Evolutionary conservation across 2,113 vertebrate species (phyloP).

Genomic region (Nyctibius bracteatus): DNA sequence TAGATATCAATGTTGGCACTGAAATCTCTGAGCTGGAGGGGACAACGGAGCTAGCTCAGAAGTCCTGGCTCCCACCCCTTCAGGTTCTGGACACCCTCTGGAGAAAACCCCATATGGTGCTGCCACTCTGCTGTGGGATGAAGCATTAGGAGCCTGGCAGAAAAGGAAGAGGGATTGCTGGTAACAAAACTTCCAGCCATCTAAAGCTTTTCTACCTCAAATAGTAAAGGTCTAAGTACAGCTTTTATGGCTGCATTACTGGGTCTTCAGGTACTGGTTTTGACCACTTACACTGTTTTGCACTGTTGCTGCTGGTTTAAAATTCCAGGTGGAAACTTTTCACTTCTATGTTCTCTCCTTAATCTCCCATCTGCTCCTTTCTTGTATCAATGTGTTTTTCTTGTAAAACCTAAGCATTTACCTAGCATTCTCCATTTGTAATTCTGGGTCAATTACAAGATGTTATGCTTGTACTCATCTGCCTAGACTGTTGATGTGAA

Average conservation of each 20-base stretch:
- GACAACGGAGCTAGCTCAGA: background rate
- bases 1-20: background rate
- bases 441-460: background rate
- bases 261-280: background rate
- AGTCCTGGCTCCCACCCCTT: background rate
- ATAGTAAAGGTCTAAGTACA: background rate
- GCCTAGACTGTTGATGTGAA: background rate
- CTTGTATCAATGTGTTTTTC: background rate
- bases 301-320: background rate
- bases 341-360: background rate
- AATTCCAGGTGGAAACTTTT: background rate
- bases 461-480: background rate
- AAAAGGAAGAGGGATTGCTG: background rate
- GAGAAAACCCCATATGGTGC: background rate
- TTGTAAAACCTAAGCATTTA: background rate
- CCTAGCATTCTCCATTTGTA: background rate
- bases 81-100: background rate
- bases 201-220: background rate
- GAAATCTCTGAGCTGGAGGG: background rate
- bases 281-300: background rate
- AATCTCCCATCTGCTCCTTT: background rate
- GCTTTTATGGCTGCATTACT: background rate
- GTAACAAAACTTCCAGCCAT: background rate
- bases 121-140: background rate
- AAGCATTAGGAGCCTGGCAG: background rate